Percentiles rank a stretch among this genome's conserved stretches.
Evolutionary conservation across 2,888 invertebrate genomes (phyloP).

Genomic region (Rhorus exstirpatorius): DNA sequence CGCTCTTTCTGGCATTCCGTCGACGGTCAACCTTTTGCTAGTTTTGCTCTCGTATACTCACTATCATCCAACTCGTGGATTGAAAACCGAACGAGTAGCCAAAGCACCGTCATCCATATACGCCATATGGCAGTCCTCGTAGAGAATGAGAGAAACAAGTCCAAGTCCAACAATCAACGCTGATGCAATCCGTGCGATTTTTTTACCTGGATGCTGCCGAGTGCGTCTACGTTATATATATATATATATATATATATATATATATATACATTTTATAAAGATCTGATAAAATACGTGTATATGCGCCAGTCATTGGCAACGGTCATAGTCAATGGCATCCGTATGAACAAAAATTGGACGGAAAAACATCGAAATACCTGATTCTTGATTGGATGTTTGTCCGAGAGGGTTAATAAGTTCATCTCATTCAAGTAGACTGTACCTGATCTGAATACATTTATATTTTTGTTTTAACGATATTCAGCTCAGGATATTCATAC

Average conservation of each 20-base stretch:
- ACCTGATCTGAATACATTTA: no score
- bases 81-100: slow-evolving; percentile 59
- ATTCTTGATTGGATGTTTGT: no score
- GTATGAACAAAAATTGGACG: neutral
- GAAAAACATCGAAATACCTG: neutral
- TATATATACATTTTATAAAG: neutral
- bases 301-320: neutral
- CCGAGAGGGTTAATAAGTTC: no score
- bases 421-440: no score
- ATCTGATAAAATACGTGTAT: neutral
- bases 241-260: neutral
- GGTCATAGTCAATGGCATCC: neutral
- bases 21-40: slow-evolving; percentile 62
- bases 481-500: no score
- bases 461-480: no score
- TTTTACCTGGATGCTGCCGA: slow-evolving; percentile 40
- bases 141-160: slow-evolving; percentile 73
- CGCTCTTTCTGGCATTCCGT: slow-evolving; percentile 58
- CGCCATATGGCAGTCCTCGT: slow-evolving; percentile 62
- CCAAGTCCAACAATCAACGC: slow-evolving; percentile 79
- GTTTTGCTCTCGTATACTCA: slow-evolving; percentile 60
- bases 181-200: slow-evolving; percentile 55
- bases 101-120: slow-evolving; percentile 51
- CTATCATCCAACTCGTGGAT: slow-evolving; percentile 61
- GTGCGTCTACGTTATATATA: slow-evolving; percentile 25